phyloP scores from a whole-genome alignment of 2,888 invertebrate genomes.

The Axea sp. region DNA sequence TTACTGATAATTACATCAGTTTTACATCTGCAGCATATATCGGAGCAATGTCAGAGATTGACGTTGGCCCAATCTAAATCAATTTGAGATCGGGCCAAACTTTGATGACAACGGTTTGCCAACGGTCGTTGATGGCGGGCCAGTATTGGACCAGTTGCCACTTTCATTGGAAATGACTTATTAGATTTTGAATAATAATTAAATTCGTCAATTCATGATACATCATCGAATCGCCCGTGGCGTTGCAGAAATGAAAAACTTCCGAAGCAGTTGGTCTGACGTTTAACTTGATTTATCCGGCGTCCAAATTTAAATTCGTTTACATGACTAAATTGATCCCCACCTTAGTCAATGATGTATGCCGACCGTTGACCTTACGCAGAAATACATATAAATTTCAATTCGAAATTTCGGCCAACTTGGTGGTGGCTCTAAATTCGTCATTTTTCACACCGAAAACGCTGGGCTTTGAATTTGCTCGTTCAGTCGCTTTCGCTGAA shows the following conservation, averaged over 20 bases:
- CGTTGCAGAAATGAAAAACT: conserved; percentile 12
- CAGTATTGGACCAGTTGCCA: no score
- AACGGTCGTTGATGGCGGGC: no score
- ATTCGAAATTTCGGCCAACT: not conserved
- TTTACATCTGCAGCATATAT: no score
- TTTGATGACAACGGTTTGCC: no score
- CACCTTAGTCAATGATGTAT: conserved; percentile 22
- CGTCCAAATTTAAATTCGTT: conserved; percentile 36
- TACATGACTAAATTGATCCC: conserved; percentile 31
- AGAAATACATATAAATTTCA: conserved; percentile 21
- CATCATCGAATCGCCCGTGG: conserved; percentile 7
- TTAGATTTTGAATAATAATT: conserved; percentile 7
- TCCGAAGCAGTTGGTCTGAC: conserved; percentile 22
- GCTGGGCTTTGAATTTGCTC: no score
- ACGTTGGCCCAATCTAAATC: no score
- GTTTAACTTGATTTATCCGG: conserved; percentile 31
- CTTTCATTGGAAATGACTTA: conserved; percentile 15
- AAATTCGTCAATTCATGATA: conserved; percentile 12
- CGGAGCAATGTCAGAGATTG: no score
- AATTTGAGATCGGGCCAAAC: no score
- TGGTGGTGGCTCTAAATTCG: no score
- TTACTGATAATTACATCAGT: no score
- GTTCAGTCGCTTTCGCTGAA: no score
- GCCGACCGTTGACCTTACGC: not conserved
- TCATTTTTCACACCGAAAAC: no score